Percentiles rank a stretch among this genome's conserved stretches.
These are phyloP conservation scores for Acronicta psi DNA, from an alignment of 2,888 invertebrate genomes.

Conservation along the genomic window DNA sequence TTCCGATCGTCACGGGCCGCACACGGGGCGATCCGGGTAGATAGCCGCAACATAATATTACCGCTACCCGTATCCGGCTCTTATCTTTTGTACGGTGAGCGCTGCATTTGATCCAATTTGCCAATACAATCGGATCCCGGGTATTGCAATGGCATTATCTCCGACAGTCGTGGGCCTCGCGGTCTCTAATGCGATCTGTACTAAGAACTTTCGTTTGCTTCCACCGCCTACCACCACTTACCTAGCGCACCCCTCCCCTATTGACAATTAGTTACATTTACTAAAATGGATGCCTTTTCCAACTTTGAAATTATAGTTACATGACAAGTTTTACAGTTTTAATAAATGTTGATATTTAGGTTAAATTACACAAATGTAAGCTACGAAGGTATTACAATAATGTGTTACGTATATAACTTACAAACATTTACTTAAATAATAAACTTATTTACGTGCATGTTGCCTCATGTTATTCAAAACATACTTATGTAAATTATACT, in stretches of 20 bases:
- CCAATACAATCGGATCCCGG: conserved; percentile 88
- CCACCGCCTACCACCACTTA: conserved; percentile 58
- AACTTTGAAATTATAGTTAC: conserved; percentile 20
- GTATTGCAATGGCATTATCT: conserved; percentile 88
- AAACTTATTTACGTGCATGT: conserved; percentile 44
- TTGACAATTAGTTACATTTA: conserved; percentile 51
- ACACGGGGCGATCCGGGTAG: conserved; percentile 67
- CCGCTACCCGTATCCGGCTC: conserved; percentile 76
- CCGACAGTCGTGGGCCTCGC: conserved; percentile 72
- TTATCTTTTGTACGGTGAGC: conserved; percentile 87
- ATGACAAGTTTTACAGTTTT: conserved; percentile 11
- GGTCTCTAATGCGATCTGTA: conserved; percentile 81
- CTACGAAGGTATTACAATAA: conserved; percentile 33
- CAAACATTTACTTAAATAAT: conserved; percentile 38
- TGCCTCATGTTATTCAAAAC: conserved; percentile 46
- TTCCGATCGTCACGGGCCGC: conserved; percentile 66
- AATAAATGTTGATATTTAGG: conserved; percentile 4
- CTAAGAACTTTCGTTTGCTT: conserved; percentile 76
- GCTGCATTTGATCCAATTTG: conserved; percentile 89
- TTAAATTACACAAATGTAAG: conserved; percentile 24
- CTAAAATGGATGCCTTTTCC: conserved; percentile 20
- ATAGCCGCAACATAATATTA: conserved; percentile 82
- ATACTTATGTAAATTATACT: conserved; percentile 55
- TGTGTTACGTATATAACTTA: conserved; percentile 33
- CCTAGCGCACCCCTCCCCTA: conserved; percentile 43